phyloP scores from a whole-genome alignment of 2,888 invertebrate genomes.

The Ormyrus nitidulus region DNA sequence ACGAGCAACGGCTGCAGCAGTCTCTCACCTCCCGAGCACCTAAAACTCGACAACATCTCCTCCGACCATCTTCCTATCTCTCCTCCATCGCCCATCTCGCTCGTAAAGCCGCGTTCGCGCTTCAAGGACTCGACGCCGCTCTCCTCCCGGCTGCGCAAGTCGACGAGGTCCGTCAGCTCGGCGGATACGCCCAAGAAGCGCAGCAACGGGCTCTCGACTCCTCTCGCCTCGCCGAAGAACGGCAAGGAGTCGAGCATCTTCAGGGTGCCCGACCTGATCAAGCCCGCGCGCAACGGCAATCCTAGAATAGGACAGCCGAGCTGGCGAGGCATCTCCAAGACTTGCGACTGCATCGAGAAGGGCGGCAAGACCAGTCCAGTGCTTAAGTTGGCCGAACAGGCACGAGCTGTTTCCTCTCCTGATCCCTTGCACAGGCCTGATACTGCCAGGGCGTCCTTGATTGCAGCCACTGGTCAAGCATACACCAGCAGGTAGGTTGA shows the following conservation, averaged over 20 bases:
- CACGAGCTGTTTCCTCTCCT: constrained; percentile 76
- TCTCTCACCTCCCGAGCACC: not conserved
- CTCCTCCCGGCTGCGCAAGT: constrained; percentile 26
- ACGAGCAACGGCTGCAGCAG: constrained; percentile 55
- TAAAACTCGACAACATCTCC: constrained; percentile 31
- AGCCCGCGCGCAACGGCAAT: constrained; percentile 35
- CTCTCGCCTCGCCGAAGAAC: too few species aligned
- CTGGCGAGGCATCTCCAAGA: constrained; percentile 68
- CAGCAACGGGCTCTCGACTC: too few species aligned
- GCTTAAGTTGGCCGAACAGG: constrained; percentile 70
- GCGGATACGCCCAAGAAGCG: too few species aligned
- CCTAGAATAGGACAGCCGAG: constrained; percentile 44
- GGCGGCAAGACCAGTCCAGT: constrained; percentile 67
- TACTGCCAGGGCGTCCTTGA: constrained; percentile 70
- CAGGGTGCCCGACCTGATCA: too few species aligned
- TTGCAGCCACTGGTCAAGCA: constrained; percentile 70
- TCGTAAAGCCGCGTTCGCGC: constrained; percentile 42
- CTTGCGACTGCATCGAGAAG: constrained; percentile 72
- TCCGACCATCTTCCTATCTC: constrained; percentile 61
- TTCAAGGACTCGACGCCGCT: constrained; percentile 45
- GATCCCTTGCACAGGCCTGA: constrained; percentile 75
- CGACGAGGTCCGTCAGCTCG: too few species aligned
- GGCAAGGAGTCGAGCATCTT: too few species aligned
- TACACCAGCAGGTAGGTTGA: constrained; percentile 73
- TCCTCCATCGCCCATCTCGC: constrained; percentile 65